These are phyloP conservation scores for Barypeithes pellucidus DNA, from an alignment of 2,888 invertebrate species.

Conservation along the genomic window DNA sequence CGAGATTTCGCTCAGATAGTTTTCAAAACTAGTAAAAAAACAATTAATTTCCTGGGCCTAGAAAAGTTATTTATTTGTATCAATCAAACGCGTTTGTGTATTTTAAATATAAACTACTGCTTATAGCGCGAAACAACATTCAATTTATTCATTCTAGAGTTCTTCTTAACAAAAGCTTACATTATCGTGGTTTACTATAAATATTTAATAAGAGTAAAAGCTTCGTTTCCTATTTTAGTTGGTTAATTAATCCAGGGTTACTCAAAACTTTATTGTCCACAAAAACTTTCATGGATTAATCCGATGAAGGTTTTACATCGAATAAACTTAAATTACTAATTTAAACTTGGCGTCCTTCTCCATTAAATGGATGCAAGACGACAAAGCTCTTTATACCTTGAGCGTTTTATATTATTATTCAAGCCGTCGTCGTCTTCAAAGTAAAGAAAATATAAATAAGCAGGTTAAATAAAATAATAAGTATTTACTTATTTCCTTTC, in stretches of 20 bases:
- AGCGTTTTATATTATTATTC: not conserved
- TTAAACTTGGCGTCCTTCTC: constrained; percentile 9
- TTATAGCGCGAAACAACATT: no score
- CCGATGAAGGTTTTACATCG: constrained; percentile 18
- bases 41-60: no score
- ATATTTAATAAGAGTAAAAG: constrained; percentile 10
- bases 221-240: not conserved
- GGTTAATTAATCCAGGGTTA: constrained; percentile 10
- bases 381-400: constrained; percentile 10
- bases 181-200: not conserved
- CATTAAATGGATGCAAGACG: not conserved
- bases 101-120: no score
- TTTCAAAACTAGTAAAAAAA: no score
- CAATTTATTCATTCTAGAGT: not conserved
- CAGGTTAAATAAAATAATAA: not conserved
- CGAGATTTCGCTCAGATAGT: no score
- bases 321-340: constrained; percentile 21
- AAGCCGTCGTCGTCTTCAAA: not conserved
- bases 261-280: not conserved
- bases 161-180: not conserved
- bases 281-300: constrained; percentile 23
- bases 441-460: not conserved
- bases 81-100: no score
- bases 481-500: no score
- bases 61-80: no score